phyloP scores from a whole-genome alignment of 2,113 vertebrate genomes.

The Lasiurus cinereus region DNA sequence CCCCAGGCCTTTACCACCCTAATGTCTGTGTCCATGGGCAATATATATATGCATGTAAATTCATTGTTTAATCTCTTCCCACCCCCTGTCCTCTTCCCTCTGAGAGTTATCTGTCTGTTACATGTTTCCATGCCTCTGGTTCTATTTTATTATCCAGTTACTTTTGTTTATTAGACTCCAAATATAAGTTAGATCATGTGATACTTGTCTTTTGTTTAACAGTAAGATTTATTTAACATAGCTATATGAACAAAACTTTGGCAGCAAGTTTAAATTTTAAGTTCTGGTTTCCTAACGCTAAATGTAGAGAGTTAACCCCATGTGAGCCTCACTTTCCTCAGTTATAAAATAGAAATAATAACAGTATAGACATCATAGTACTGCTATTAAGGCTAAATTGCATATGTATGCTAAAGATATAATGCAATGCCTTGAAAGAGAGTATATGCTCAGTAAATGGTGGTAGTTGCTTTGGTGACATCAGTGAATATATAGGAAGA shows the following conservation, averaged over 20 bases:
- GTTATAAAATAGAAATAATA: conserved; percentile 30
- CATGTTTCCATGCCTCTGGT: neutral
- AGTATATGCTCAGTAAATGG: conserved; percentile 29
- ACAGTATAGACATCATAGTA: neutral
- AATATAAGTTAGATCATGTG: neutral
- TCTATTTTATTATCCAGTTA: neutral
- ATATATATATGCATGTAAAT: neutral
- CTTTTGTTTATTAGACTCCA: neutral
- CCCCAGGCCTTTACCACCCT: too few relatives aligned
- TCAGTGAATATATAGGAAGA: neutral
- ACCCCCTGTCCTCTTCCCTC: neutral
- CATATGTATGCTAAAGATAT: neutral
- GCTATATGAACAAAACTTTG: neutral
- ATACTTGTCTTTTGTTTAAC: neutral
- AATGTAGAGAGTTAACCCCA: neutral
- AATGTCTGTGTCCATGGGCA: neutral
- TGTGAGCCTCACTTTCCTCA: conserved; percentile 37
- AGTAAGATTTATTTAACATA: neutral
- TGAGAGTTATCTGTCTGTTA: neutral
- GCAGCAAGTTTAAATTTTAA: neutral
- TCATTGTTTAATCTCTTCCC: too few relatives aligned
- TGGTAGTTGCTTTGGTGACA: conserved; percentile 6
- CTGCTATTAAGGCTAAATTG: neutral
- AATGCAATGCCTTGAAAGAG: conserved; percentile 26
- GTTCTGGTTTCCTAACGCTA: neutral